A percentile compares a stretch with the other conserved stretches of the same genome.
phyloP scores from a whole-genome alignment of 2,113 vertebrate genomes.

The Hyperopisus bebe region DNA sequence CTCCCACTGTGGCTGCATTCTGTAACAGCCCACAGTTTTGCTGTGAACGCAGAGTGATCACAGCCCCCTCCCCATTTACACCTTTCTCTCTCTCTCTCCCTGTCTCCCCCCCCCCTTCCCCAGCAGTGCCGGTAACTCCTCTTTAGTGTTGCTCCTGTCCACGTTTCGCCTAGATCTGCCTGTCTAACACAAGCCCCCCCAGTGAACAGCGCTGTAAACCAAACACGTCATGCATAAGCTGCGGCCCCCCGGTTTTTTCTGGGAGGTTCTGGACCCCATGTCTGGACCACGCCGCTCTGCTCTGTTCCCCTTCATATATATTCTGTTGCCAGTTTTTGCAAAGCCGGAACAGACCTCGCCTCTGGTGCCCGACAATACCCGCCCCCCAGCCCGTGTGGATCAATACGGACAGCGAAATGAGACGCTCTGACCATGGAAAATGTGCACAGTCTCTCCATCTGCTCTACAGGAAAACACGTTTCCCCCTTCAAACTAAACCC shows the following conservation, averaged over 20 bases:
- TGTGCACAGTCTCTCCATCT: neutral
- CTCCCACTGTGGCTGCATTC: constrained; percentile 65
- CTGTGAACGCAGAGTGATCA: constrained; percentile 60
- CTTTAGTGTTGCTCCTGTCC: constrained; percentile 8
- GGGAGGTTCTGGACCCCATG: neutral
- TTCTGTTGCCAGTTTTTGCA: constrained; percentile 15
- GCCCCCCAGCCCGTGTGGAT: neutral
- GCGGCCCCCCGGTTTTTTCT: neutral
- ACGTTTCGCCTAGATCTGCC: neutral
- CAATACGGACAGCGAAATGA: neutral
- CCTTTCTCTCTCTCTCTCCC: constrained; percentile 48
- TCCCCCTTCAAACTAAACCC: neutral
- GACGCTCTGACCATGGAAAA: neutral
- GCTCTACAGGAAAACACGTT: neutral
- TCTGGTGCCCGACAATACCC: neutral
- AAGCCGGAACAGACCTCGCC: neutral
- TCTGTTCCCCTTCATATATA: constrained; percentile 41
- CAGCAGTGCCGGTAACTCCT: neutral
- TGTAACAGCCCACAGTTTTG: constrained; percentile 56
- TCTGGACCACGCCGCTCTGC: neutral
- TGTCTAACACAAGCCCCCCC: neutral
- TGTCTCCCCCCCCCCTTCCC: constrained; percentile 38
- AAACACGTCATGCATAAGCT: neutral
- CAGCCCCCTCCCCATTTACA: constrained; percentile 55
- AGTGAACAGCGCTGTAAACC: constrained; percentile 2